Base-by-base conservation (phyloP, 2,797 vertebrate species). In the Crenichthys baileyi region DNA sequence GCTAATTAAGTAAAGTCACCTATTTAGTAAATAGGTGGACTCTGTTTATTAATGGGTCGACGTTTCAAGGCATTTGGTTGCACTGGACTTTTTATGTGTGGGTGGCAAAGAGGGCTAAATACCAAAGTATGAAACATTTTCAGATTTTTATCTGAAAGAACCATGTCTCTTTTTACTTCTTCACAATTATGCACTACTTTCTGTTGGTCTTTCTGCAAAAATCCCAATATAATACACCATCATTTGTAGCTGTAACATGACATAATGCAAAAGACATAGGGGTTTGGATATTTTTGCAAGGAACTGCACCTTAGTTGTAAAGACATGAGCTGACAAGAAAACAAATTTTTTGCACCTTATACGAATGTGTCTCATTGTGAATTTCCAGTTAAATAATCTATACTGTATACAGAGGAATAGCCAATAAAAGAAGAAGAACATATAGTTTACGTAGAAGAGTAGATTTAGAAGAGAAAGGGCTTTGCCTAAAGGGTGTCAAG, bases 401-500 rank as follows among this genome's bases (percentile, higher is more conserved):
- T 83, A 74, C 79, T 8, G 71, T 51, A 29, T 79, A 68, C 75
- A 79, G 76, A 78, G 77, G 61, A 72, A 67, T 48, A 81, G 76
- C 79, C 82, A 84, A 88, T 92, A 87, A 90, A 89, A 88, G 83
- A 76, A 78, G 83, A 84, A 91, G 85, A 88, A 90, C 89, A 89
- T 75, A 50, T 71, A 84, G 79, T 77, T 81, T 87, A 80, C 89
- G 79, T 80, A 89, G 83, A 86, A 82, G 89, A 86, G 90, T 84
- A 83, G 87, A 86, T 89, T 89, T 83, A 80, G 79, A 83, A 90
- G 87, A 87, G 85, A 75, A 90, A 88, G 75, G 87, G 77, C 72
- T 79, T 90, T 85, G 78, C 83, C 75, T 90, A 76, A 87, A 83
- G 76, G 82, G 86, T 91, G 89, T 90, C 89, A 85, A 87, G 87